These are phyloP conservation scores for Carlito syrichta DNA, from an alignment of 2,113 vertebrate genomes.

Conservation along the genomic window DNA sequence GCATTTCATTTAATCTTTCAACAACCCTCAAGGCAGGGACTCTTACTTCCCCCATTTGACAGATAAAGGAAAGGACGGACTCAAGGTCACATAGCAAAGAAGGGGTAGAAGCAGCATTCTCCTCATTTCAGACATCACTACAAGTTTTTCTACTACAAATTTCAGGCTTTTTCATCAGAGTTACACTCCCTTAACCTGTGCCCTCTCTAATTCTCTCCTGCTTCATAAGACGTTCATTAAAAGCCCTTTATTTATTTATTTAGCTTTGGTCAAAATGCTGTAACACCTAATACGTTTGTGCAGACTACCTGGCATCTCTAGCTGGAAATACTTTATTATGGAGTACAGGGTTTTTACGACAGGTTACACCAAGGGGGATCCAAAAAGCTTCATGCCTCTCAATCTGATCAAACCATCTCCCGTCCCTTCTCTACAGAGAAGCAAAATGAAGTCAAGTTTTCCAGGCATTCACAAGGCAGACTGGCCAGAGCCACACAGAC, in stretches of 20 bases:
- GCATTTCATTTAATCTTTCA: not conserved
- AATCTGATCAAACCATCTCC: not conserved
- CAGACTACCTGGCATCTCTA: not conserved
- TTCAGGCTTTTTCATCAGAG: not conserved
- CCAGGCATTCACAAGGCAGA: not conserved
- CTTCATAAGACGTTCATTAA: not conserved
- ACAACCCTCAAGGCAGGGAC: not conserved
- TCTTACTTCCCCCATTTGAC: not conserved
- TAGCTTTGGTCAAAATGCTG: not conserved
- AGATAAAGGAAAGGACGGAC: not conserved
- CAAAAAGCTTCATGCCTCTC: not conserved
- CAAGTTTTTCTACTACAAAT: not conserved
- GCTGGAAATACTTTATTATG: not conserved
- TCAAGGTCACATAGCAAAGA: not conserved
- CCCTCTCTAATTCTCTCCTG: not conserved
- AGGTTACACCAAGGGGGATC: not conserved
- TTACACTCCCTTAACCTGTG: not conserved
- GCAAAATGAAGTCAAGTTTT: not conserved
- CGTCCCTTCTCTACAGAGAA: not conserved
- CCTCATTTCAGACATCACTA: not conserved
- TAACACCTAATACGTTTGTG: not conserved
- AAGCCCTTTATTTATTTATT: too few species aligned
- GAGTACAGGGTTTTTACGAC: not conserved
- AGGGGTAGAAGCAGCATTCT: not conserved
- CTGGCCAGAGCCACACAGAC: not conserved